phyloP scores from a whole-genome alignment of 2,113 vertebrate species.

The Ictalurus punctatus region DNA sequence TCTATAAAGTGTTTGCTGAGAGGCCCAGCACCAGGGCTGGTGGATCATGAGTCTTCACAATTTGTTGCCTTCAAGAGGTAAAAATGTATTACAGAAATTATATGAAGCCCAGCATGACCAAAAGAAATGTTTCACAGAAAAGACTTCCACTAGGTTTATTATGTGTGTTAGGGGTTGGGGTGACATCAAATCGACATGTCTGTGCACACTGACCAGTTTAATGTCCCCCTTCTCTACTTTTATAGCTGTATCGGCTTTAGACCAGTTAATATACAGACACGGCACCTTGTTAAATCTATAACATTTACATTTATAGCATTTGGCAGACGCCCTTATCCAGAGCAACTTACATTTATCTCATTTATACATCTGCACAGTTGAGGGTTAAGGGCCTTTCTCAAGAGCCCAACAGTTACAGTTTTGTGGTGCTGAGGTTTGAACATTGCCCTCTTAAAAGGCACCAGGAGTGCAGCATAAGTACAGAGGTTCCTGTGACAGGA shows the following conservation, averaged over 20 bases:
- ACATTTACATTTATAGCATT: too few relatives aligned
- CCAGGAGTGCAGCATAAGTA: background rate
- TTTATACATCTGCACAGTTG: too few relatives aligned
- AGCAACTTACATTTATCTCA: too few relatives aligned
- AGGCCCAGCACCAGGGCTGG: slow-evolving; percentile 68
- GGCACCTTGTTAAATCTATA: background rate
- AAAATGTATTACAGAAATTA: background rate
- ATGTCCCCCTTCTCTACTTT: background rate
- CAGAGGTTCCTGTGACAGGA: background rate
- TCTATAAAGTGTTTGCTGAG: slow-evolving; percentile 44
- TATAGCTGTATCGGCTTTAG: background rate
- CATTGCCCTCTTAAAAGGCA: background rate
- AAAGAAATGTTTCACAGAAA: background rate
- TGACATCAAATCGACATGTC: background rate
- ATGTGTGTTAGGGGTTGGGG: background rate
- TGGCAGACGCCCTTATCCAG: too few relatives aligned
- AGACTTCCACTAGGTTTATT: too few relatives aligned
- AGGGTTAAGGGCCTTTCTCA: too few relatives aligned
- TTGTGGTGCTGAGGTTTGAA: too few relatives aligned
- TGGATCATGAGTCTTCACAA: slow-evolving; percentile 73
- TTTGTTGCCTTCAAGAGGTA: slow-evolving; percentile 88
- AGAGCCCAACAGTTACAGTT: too few relatives aligned
- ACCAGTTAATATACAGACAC: background rate
- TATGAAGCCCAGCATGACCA: background rate
- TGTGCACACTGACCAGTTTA: background rate